Evolutionary conservation across 2,888 invertebrate species (phyloP), one percentile per base, ranked within the genome.

Genomic region (Celastrina argiolus): DNA sequence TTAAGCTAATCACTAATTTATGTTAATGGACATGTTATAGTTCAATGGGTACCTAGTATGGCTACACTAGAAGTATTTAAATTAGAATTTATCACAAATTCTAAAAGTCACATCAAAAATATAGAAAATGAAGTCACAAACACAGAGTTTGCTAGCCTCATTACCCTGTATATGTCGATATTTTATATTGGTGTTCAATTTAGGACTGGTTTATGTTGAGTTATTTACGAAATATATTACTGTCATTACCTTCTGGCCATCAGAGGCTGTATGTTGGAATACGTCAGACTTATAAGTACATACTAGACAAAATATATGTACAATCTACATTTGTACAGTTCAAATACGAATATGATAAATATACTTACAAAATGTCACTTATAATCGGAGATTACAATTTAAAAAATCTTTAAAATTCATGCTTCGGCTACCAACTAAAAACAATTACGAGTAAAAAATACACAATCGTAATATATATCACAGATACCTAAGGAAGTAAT

Each of bases 401-500:
- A 45, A 69, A 66, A 70, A 63, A 68, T 64, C 67, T 66, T 68
- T 59, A 69, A 63, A 73, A 69, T 56, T 66, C 56, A 18, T 56
- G 18, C 59, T 63, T 51, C 12, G 56, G 56, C 64, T 63, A 31
- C 56, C 39, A 63, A 61, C 61, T 61, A 66, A 70, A 77, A 78
- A 79, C 78, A 80, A 82, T 81, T 51, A 68, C 70, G 67, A 70
- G 78, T 78, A 76, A 76, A 76, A 79, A 77, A 74, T 78, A 72
- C 75, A 82, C 80, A 83, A 77, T 80, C 79, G 81, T 76, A 77
- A 78, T 79, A 77, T 81, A 87, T 89, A 90, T 90, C 90, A 90
- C 90, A 90, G 90, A 85, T 87, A 84, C 84, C 88, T 83, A 87
- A 81, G 85, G 87, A 87, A 88, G 85, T 85, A 85, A 81, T 83